These are phyloP conservation scores for Dendrolimus pini DNA, from an alignment of 2,888 invertebrate species.

Conservation along the genomic window DNA sequence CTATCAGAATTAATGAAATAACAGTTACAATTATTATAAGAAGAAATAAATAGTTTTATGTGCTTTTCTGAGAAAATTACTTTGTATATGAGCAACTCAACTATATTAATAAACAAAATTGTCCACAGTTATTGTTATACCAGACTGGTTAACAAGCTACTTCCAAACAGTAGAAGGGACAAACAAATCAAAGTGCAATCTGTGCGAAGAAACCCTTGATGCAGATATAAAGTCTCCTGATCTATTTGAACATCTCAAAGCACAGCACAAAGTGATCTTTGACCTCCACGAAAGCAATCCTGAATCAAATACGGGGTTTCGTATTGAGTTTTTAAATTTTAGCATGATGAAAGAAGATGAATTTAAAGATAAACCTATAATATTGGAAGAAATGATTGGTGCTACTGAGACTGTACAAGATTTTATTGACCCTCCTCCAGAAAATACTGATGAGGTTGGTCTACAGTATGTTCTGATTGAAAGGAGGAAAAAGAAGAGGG, in stretches of 20 bases:
- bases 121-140: slow-evolving; percentile 15
- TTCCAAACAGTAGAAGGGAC: slow-evolving; percentile 31
- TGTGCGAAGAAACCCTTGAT: slow-evolving; percentile 40
- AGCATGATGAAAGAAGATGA: slow-evolving; percentile 46
- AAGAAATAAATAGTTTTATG: no score
- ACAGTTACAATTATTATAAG: no score
- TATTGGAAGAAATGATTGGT: slow-evolving; percentile 47
- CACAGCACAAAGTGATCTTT: slow-evolving; percentile 46
- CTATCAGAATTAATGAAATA: no score
- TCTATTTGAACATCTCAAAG: slow-evolving; percentile 42
- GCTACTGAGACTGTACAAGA: slow-evolving; percentile 17
- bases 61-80: no score
- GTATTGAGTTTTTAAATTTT: slow-evolving; percentile 58
- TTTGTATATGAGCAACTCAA: no score
- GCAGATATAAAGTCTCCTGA: slow-evolving; percentile 34
- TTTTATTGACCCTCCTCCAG: slow-evolving; percentile 1
- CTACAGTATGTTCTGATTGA: slow-evolving; percentile 44
- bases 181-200: slow-evolving; percentile 43
- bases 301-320: slow-evolving; percentile 51
- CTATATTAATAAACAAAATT: not conserved
- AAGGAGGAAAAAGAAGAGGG: slow-evolving; percentile 24
- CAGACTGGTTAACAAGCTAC: slow-evolving; percentile 60
- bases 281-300: slow-evolving; percentile 57
- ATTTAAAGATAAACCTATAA: slow-evolving; percentile 35
- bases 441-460: slow-evolving; percentile 20